phyloP scores from a whole-genome alignment of 2,888 invertebrate genomes.

The Tetramorium bicarinatum region DNA sequence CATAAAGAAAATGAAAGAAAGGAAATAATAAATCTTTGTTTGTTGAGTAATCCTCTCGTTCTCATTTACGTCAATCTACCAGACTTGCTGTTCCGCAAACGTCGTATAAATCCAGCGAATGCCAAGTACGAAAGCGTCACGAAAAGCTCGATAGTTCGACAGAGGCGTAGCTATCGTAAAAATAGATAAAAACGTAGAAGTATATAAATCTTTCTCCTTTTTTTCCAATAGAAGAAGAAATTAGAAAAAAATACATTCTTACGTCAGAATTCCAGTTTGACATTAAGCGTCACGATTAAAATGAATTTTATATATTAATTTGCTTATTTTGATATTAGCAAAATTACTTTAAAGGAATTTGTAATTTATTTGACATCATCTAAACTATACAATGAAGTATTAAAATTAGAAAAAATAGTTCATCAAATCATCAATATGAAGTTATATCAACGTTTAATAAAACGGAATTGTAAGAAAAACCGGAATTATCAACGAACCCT shows the following conservation, averaged over 20 bases:
- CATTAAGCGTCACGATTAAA: background rate
- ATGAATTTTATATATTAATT: background rate
- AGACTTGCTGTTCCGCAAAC: slow-evolving; percentile 31
- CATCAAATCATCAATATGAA: background rate
- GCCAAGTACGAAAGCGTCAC: slow-evolving; percentile 18
- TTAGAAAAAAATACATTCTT: background rate
- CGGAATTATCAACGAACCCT: background rate
- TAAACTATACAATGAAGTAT: background rate
- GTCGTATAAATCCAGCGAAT: slow-evolving; percentile 42
- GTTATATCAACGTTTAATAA: background rate
- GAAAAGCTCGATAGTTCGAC: slow-evolving; percentile 31
- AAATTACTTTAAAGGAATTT: background rate
- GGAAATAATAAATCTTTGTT: slow-evolving; percentile 38
- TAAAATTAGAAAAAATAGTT: background rate
- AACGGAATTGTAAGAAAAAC: background rate
- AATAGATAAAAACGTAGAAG: background rate
- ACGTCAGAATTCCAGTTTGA: background rate
- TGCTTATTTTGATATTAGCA: background rate
- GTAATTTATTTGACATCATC: background rate
- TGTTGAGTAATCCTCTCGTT: slow-evolving; percentile 21
- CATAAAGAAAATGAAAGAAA: background rate
- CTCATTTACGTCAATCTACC: slow-evolving; percentile 43
- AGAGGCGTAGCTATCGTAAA: slow-evolving; percentile 3
- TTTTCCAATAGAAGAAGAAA: background rate
- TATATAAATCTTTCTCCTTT: background rate